phyloP scores from a whole-genome alignment of 1,140 invertebrate genomes.

The Bombus confusus region DNA sequence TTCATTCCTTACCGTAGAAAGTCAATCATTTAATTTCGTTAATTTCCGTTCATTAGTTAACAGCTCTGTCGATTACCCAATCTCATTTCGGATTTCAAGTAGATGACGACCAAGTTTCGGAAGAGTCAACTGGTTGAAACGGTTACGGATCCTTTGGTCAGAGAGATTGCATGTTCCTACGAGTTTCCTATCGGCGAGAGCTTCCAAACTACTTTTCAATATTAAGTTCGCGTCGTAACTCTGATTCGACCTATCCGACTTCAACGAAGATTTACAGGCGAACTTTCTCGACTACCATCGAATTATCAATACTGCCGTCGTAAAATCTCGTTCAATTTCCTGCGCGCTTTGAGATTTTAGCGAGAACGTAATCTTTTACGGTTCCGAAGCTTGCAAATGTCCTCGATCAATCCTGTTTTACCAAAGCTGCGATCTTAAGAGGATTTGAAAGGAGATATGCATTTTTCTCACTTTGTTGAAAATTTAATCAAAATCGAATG shows the following conservation, averaged over 20 bases:
- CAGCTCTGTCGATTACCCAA: neutral
- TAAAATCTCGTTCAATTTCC: neutral
- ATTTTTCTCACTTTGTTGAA: too few species aligned
- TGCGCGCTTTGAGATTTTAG: neutral
- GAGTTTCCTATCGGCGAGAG: neutral
- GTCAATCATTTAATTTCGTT: neutral
- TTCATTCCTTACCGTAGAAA: neutral
- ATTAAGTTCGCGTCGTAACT: conserved; percentile 7
- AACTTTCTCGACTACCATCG: neutral
- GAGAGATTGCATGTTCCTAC: too few species aligned
- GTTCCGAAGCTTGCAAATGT: neutral
- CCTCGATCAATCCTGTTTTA: neutral
- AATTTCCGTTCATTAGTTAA: neutral
- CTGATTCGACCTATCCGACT: neutral
- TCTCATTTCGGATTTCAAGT: neutral
- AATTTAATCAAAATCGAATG: too few species aligned
- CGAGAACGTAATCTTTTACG: too few species aligned
- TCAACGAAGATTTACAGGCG: neutral
- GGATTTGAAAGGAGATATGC: neutral
- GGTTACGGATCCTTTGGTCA: neutral
- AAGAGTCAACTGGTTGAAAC: neutral
- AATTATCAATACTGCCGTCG: neutral
- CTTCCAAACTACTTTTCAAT: conserved; percentile 14
- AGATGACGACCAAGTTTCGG: neutral
- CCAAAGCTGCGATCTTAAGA: neutral